A percentile compares a stretch with the other conserved stretches of the same genome.
Evolutionary conservation across 2,797 vertebrate genomes (phyloP).

Genomic region (Tenualosa ilisha): DNA sequence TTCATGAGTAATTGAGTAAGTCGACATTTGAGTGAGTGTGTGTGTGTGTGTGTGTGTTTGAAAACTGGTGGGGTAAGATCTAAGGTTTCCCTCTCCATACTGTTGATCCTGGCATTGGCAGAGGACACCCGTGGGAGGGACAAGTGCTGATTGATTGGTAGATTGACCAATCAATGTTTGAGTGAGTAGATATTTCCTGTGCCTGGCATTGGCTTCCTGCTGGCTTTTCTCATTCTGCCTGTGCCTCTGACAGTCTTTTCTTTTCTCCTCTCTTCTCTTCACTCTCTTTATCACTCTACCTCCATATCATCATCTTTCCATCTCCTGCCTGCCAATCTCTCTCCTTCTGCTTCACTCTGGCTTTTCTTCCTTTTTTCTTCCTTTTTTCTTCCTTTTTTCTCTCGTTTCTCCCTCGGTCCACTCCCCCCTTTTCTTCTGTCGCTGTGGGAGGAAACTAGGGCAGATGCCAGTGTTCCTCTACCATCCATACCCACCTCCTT

Average conservation of each 20-base stretch:
- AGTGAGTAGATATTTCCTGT: conserved; percentile 39
- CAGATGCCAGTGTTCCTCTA: not conserved
- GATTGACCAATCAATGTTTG: conserved; percentile 40
- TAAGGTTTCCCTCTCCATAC: not conserved
- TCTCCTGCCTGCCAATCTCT: not conserved
- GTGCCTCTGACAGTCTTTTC: not conserved
- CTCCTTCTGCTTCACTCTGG: not conserved
- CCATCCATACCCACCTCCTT: not conserved
- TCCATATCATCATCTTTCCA: not conserved
- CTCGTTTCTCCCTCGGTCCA: not conserved
- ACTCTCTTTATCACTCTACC: not conserved
- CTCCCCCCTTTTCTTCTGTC: not conserved
- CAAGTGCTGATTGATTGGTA: conserved; percentile 44
- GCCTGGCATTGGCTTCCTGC: not conserved
- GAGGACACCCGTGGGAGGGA: conserved; percentile 34
- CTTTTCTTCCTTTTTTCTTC: not conserved
- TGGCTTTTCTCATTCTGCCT: not conserved
- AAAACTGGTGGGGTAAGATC: not conserved
- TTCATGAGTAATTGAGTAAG: no score
- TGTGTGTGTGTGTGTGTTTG: conserved; percentile 3
- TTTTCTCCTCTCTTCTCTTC: not conserved
- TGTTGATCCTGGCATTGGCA: conserved; percentile 31
- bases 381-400: conserved; percentile 13
- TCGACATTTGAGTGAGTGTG: not conserved
- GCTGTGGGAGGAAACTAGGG: not conserved